A percentile compares a stretch with the other conserved stretches of the same genome.
phyloP scores from a whole-genome alignment of 2,113 vertebrate species.

The Pelvicachromis taeniatus region DNA sequence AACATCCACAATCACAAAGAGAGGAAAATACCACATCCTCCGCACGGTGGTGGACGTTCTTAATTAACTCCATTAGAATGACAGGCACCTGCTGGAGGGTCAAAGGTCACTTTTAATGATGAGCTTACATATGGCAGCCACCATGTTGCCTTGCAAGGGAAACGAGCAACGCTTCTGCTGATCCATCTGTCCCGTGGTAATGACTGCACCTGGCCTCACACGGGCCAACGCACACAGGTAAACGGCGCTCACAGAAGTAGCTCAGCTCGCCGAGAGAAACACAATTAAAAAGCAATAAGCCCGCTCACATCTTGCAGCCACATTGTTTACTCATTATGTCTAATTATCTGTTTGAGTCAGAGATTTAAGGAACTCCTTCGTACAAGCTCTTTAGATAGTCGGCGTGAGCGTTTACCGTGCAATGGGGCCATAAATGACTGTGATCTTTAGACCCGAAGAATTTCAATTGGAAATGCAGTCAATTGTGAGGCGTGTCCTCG shows the following conservation, averaged over 20 bases:
- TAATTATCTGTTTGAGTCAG: conserved; percentile 49
- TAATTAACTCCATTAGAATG: conserved; percentile 53
- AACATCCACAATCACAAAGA: conserved; percentile 22
- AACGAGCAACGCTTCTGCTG: conserved; percentile 47
- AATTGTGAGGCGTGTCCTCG: background rate
- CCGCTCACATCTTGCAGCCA: conserved; percentile 13
- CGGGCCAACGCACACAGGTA: conserved; percentile 44
- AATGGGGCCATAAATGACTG: background rate
- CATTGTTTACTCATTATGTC: conserved; percentile 58
- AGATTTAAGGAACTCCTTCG: conserved; percentile 29
- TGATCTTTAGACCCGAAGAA: background rate
- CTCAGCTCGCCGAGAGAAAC: background rate
- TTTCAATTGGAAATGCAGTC: conserved; percentile 24
- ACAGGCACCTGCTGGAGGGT: conserved; percentile 38
- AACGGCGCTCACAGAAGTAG: background rate
- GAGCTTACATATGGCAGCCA: conserved; percentile 64
- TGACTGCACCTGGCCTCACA: conserved; percentile 67
- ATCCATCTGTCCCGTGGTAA: conserved; percentile 69
- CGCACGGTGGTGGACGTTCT: background rate
- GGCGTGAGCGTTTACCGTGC: background rate
- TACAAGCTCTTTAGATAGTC: background rate
- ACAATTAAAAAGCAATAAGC: conserved; percentile 67
- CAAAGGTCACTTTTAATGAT: conserved; percentile 68
- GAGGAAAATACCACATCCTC: background rate
- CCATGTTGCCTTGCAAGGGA: conserved; percentile 43